Evolutionary conservation across 2,888 invertebrate species (phyloP), one percentile per base, ranked within the genome.

Genomic region (Sesia apiformis): DNA sequence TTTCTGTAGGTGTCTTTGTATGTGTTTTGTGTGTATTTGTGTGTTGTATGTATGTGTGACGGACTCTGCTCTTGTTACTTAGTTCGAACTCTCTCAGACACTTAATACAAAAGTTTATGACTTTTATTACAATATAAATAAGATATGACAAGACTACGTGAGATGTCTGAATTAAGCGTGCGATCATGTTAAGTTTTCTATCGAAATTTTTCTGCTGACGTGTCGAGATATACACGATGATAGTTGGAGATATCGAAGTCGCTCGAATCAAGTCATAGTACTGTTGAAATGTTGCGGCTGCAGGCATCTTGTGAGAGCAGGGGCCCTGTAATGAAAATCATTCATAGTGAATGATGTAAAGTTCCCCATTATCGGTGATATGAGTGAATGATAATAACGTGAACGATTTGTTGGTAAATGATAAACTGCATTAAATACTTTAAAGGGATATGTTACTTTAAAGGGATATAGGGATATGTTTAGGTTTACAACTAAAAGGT

Each of bases 281-380:
- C 73, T 72, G 69, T 88, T 88, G 74, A 78, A 78, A 59, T 74
- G 77, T 62, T 80, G 78, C 58, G 80, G 70, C 69, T 86, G 88
- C 50, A 87, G 72, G 70, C 90, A 90, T 60, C 88, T 76, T 59
- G 87, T 89, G 57, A 90, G 81, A 60, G 84, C 81, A 46, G 88
- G 89, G 55, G 90, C 83, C 69, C 90, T 90, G 85, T 8, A 86
- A 87, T 56, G 66, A 65, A 76, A 77, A 70, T 7, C 42, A 7
- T 42, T 6, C 5, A 42, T 6, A 3, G 42, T 42, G 23, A 23
- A 23, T 23, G 23, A 23, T 23, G 23, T 23, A 1, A 23, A 23
- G 23, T 23, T 23, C 23, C 23, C 23, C 23, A 23, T 23, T 23
- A 23, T 1, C 2, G 23, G 23, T 23, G 23, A 23, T 2, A 23